phyloP scores from a whole-genome alignment of 1,140 invertebrate genomes.

The Chrysopa pallens region DNA sequence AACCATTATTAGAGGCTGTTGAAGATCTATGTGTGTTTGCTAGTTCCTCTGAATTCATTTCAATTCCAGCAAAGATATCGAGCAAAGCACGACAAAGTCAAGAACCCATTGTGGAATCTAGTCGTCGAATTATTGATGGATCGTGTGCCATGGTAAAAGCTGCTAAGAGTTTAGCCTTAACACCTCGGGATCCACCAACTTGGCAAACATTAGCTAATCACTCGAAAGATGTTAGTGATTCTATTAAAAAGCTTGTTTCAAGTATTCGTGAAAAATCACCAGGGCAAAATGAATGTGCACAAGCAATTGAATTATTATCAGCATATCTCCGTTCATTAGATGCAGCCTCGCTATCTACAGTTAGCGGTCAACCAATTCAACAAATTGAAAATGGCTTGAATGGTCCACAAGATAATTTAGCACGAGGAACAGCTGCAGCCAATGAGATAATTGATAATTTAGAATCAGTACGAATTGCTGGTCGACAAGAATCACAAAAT shows the following conservation, averaged over 20 bases:
- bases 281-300: constrained; percentile 84
- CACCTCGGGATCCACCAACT: constrained; percentile 77
- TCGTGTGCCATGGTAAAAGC: constrained; percentile 81
- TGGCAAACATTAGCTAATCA: constrained; percentile 88
- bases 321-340: constrained; percentile 66
- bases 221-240: constrained; percentile 88
- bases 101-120: constrained; percentile 75
- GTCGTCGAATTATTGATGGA: constrained; percentile 61
- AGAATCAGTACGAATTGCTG: constrained; percentile 63
- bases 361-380: constrained; percentile 57
- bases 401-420: constrained; percentile 5
- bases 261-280: constrained; percentile 89
- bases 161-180: constrained; percentile 75
- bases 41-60: constrained; percentile 80
- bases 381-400: constrained; percentile 33
- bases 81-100: constrained; percentile 55
- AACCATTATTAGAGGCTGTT: constrained; percentile 73
- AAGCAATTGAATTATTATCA: constrained; percentile 61
- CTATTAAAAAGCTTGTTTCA: constrained; percentile 83
- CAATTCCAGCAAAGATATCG: constrained; percentile 81
- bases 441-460: constrained; percentile 62
- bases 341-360: constrained; percentile 68
- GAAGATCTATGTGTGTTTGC: constrained; percentile 87
- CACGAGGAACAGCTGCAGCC: constrained; percentile 30
- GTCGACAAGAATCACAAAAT: constrained; percentile 81